These are phyloP conservation scores for Neotoma lepida DNA, from an alignment of 2,113 vertebrate species.

Conservation along the genomic window DNA sequence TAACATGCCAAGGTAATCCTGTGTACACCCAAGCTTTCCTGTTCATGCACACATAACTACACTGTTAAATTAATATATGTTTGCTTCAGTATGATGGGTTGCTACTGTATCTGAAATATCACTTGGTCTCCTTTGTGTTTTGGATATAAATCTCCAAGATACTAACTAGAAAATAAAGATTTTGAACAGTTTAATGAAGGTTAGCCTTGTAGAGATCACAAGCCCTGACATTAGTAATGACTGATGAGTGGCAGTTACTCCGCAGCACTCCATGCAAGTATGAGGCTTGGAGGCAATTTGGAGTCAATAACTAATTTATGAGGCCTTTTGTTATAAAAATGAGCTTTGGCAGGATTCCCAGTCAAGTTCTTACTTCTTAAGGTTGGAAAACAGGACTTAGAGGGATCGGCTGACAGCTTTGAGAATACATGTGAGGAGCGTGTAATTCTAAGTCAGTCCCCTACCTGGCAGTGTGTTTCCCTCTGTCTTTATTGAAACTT, in stretches of 20 bases:
- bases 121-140: background rate
- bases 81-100: background rate
- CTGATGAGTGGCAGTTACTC: rapidly evolving
- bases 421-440: background rate
- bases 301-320: constrained; percentile 16
- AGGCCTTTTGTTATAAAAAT: constrained; percentile 59
- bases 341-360: constrained; percentile 24
- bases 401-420: background rate
- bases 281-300: constrained; percentile 28
- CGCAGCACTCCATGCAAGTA: background rate
- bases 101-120: background rate
- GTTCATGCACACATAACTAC: background rate
- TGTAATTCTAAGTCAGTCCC: background rate
- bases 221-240: background rate
- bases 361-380: background rate
- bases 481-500: background rate
- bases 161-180: background rate
- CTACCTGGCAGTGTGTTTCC: background rate
- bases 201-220: background rate
- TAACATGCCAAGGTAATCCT: background rate
- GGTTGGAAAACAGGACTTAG: background rate
- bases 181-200: background rate
- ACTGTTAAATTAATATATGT: background rate
- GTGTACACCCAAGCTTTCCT: background rate
- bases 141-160: background rate